phyloP scores from a whole-genome alignment of 92 coral and sea anemone genomes.

The Parazoanthus swiftii region DNA sequence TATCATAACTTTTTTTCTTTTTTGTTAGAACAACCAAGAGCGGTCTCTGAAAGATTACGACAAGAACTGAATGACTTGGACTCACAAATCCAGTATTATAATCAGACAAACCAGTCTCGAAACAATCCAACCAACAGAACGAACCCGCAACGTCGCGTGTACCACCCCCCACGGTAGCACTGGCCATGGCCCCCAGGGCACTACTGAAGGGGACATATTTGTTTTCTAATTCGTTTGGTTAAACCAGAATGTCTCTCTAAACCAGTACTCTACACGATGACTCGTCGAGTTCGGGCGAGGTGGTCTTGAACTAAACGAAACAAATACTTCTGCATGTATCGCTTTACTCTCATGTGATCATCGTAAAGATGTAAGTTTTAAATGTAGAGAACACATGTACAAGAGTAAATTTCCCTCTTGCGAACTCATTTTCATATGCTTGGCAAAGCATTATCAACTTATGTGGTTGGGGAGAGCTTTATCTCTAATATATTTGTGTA shows the following conservation, averaged over 20 bases:
- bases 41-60: constrained; percentile 55
- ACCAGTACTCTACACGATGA: neutral
- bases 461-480: neutral
- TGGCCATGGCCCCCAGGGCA: neutral
- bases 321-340: neutral
- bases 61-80: constrained; percentile 64
- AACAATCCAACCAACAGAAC: constrained; percentile 23
- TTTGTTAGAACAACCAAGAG: constrained; percentile 1
- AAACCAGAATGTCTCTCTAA: neutral
- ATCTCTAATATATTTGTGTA: neutral
- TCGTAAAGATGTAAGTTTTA: too few species aligned
- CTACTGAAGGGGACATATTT: neutral
- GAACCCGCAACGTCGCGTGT: constrained; percentile 21
- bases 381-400: too few species aligned
- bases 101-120: constrained; percentile 53
- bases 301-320: neutral
- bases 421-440: too few species aligned
- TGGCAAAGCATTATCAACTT: neutral
- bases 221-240: neutral
- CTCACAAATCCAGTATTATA: constrained; percentile 67
- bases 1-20: neutral
- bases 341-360: neutral
- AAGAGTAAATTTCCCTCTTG: too few species aligned
- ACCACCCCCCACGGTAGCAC: constrained; percentile 33
- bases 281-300: neutral